A percentile compares a stretch with the other conserved stretches of the same genome.
Conservation (phyloP, 2,113 vertebrate species). For the Notarius quadriscutis region DNA sequence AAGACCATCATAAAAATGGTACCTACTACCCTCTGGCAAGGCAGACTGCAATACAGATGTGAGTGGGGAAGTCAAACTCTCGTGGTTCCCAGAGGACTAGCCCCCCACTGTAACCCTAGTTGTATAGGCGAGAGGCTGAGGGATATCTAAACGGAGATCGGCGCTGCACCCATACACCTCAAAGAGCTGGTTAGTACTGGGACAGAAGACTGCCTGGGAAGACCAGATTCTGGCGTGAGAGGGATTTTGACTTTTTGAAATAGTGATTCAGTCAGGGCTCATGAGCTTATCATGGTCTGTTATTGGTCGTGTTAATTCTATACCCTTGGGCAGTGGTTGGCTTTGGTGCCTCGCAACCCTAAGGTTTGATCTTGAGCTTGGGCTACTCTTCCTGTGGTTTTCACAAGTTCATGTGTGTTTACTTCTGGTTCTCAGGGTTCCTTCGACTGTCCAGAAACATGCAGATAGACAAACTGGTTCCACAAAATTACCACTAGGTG, state of each 20-base stretch:
- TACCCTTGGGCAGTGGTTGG: background rate
- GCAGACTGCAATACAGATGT: too few relatives aligned
- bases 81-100: too few relatives aligned
- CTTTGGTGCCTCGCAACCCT: background rate
- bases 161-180: too few relatives aligned
- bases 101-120: too few relatives aligned
- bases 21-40: too few relatives aligned
- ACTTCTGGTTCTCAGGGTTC: background rate
- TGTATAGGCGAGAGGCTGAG: too few relatives aligned
- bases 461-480: background rate
- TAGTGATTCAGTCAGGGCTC: background rate
- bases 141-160: too few relatives aligned
- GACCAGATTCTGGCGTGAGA: too few relatives aligned
- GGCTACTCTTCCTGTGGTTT: background rate
- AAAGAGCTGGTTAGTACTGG: too few relatives aligned
- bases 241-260: background rate
- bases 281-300: background rate
- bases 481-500: background rate
- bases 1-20: too few relatives aligned
- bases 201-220: too few relatives aligned
- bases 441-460: background rate
- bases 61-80: too few relatives aligned
- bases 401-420: background rate
- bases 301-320: background rate
- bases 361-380: background rate